Percentiles rank a stretch among this genome's conserved stretches.
Evolutionary conservation across 37 sponge, comb jelly and placozoan genomes (phyloP).

Genomic region (Diacarnus erythraeanus): DNA sequence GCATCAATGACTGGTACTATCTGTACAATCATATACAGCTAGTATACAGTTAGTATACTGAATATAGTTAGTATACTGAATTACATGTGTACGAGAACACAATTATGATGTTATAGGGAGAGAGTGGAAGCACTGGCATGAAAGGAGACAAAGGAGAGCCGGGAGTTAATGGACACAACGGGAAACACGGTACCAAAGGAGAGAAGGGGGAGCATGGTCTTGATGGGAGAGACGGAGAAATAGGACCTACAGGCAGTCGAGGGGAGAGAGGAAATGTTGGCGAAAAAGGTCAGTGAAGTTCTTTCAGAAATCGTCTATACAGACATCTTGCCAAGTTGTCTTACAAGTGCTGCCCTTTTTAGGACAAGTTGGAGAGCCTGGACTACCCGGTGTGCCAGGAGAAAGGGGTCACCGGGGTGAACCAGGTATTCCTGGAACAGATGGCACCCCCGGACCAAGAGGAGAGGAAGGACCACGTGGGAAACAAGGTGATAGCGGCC

Average conservation of each 20-base stretch:
- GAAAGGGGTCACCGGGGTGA: neutral
- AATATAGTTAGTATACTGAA: no score
- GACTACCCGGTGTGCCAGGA: neutral
- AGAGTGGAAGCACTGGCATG: neutral
- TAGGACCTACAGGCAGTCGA: neutral
- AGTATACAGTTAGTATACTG: no score
- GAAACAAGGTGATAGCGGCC: neutral
- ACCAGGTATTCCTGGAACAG: neutral
- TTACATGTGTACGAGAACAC: no score
- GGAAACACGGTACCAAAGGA: neutral
- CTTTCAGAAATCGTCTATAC: neutral
- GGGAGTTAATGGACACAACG: neutral
- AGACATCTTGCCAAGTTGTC: no score
- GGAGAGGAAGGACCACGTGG: slow-evolving; percentile 6
- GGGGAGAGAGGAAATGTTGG: neutral
- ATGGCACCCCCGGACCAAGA: slow-evolving; percentile 3
- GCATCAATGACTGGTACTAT: no score
- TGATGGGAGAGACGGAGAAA: neutral
- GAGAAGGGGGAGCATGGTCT: slow-evolving; percentile 1
- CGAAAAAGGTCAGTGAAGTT: neutral
- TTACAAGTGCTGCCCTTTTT: no score
- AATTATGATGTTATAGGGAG: no score
- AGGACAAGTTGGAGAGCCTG: neutral
- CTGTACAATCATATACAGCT: no score
- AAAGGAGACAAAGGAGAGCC: neutral